Percentiles rank a stretch among this genome's conserved stretches.
phyloP scores from a whole-genome alignment of 2,797 vertebrate genomes.

The Enteromius radiatus region DNA sequence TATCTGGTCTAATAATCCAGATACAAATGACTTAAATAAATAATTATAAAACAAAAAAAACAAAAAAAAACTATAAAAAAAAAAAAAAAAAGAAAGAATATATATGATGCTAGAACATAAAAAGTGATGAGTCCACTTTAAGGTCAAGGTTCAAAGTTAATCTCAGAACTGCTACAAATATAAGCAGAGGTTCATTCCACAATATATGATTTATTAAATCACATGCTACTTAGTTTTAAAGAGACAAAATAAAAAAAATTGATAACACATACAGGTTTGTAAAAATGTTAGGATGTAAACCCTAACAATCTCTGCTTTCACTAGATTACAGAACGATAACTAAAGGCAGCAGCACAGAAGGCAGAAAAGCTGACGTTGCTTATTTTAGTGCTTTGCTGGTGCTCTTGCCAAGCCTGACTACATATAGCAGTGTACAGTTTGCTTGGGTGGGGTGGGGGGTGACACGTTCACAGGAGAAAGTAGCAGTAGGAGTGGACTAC shows the following conservation, averaged over 20 bases:
- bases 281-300: not conserved
- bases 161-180: not conserved
- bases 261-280: not conserved
- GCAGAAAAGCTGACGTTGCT: constrained; percentile 34
- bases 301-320: not conserved
- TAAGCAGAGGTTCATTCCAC: not conserved
- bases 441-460: not conserved
- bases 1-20: constrained; percentile 4
- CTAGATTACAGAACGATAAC: not conserved
- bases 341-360: constrained; percentile 52
- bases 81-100: no score
- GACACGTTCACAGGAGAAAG: constrained; percentile 65
- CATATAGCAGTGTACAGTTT: constrained; percentile 72
- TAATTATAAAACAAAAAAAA: no score
- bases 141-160: not conserved
- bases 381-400: constrained; percentile 37
- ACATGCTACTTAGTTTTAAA: not conserved
- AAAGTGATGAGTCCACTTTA: not conserved
- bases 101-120: not conserved
- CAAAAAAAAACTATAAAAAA: no score
- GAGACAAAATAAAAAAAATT: not conserved
- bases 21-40: no score
- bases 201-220: not conserved
- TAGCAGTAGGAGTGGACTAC: constrained; percentile 34
- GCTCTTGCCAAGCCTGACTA: constrained; percentile 65